These are phyloP conservation scores for Stenopsyche tienmushanensis DNA, from an alignment of 1,140 invertebrate species.

Conservation along the genomic window DNA sequence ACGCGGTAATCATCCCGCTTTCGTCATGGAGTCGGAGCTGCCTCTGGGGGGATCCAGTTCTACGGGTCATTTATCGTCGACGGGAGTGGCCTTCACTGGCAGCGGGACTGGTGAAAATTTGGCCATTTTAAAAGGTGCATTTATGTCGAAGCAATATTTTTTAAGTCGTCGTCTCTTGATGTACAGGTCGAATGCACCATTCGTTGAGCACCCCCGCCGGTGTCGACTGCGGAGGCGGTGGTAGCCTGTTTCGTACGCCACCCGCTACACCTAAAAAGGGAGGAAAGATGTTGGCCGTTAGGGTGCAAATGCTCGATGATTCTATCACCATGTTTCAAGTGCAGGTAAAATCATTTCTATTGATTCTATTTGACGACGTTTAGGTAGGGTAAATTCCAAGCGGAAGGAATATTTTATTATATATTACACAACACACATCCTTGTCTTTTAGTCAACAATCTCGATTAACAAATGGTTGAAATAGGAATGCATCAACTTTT, in stretches of 20 bases:
- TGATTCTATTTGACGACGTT: too few relatives aligned
- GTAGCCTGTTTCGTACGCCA: constrained; percentile 60
- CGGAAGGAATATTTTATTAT: too few relatives aligned
- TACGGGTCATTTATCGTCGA: constrained; percentile 55
- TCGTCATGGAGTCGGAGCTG: constrained; percentile 52
- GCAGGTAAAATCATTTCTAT: constrained; percentile 64
- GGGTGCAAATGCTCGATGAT: constrained; percentile 87
- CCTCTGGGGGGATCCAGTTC: constrained; percentile 55
- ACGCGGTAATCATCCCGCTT: too few relatives aligned
- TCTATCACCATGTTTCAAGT: constrained; percentile 88
- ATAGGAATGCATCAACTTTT: too few relatives aligned
- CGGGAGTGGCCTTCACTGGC: constrained; percentile 45
- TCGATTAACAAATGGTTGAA: too few relatives aligned
- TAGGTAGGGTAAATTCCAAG: too few relatives aligned
- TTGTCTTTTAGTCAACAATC: too few relatives aligned
- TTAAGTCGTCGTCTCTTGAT: too few relatives aligned
- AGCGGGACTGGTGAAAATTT: constrained; percentile 33
- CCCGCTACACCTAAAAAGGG: constrained; percentile 76
- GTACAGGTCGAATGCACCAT: constrained; percentile 69
- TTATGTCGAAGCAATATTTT: too few relatives aligned
- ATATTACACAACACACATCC: too few relatives aligned
- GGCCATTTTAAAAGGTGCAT: neutral
- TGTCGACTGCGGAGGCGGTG: constrained; percentile 67
- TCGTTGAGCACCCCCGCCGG: constrained; percentile 80
- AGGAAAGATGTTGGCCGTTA: constrained; percentile 83